Base-by-base conservation (phyloP, 2,888 invertebrate genomes). In the Drosophila tripunctata region DNA sequence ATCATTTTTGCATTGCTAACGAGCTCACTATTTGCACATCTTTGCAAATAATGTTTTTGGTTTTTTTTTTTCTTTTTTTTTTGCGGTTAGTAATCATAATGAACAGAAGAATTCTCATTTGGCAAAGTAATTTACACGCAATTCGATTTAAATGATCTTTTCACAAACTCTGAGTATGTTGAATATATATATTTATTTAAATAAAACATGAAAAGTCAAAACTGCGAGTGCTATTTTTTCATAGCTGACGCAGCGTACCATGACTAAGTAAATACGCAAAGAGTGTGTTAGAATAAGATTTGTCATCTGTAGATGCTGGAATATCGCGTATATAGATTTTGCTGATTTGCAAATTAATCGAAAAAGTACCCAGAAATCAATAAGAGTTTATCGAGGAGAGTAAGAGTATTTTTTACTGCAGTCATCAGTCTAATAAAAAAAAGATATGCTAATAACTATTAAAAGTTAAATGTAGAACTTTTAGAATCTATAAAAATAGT, bases 51-150 rank as follows among this genome's bases (percentile, higher is more conserved):
- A 21, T 51, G 22, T 43, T 35, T 4, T 31, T 19, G 2, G 7
- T 14, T 44, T 41, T 12, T 45, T 21, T 47, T 30, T 44, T 15
- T 14, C 4, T 21, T 51, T 44, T 15, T 14, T 2, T 21, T 51
- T 52, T 73, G 50, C 33, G 62, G 47, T 52, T 69, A 24, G 17
- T 24, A 30, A 40, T 12, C 6, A 48, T n/a, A 41, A 27, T 33
- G 44, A 43, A 31, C n/a, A n/a, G n/a, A 45, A 44, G 44, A n/a
- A 43, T 63, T 24, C 45, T 55, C 60, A 67, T 67, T 75, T 67
- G 24, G 31, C 61, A 35, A 58, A 67, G 75, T 57, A 60, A 62
- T 75, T 75, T 68, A 65, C 65, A 75, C 56, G 65, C 68, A 72
- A 56, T 57, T 57, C n/a, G 14, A 44, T 36, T 54, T 54, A 67